Base-by-base conservation (phyloP, 2,888 invertebrate genomes). In the Leucozona laternaria region DNA sequence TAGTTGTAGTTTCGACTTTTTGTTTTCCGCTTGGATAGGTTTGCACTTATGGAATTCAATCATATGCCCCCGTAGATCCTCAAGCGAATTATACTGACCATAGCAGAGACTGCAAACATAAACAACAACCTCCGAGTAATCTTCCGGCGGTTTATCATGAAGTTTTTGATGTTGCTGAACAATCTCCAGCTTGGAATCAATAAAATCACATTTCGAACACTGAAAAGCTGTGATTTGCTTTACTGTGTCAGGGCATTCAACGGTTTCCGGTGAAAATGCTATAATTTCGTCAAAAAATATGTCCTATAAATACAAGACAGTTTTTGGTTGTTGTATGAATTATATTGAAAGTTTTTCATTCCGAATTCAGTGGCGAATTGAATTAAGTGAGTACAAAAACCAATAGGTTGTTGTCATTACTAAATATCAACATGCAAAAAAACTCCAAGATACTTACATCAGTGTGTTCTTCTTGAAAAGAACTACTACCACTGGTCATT, bases 61-160 rank as follows among this genome's bases (percentile, higher is more conserved):
- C 90, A 92, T 90, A 71, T 93, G 92, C 0, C 91, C 90, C 2
- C 91, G 90, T 15, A 93, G 85, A 76, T 90, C 90, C 73, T 92
- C 91, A 17, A 88, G 57, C 8, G 91, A 86, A 17, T 89, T 89
- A 80, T 90, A 90, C 62, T 90, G 89, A 0, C 91, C 89, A 62
- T 90, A 88, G 34, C 91, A 92, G 40, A 91, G 34, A 53, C 90
- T 89, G 64, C 90, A 92, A 4, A 89, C 85, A 40, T 88, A 82
- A 10, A 89, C 82, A 3, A 77, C 57, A 15, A 75, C 81, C 15
- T 87, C 82, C 0, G 64, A 60, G 37, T 71, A 86, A 8, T 6
- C 31, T 31, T 82, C 64, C 0, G 53, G 75, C 1, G 64, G 70
- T 10, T 62, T 57, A 0, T 79, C 76, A 37, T 83, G 83, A 2